Conservation (phyloP, 2,888 invertebrate species). For the Tubulanus polymorphus region DNA sequence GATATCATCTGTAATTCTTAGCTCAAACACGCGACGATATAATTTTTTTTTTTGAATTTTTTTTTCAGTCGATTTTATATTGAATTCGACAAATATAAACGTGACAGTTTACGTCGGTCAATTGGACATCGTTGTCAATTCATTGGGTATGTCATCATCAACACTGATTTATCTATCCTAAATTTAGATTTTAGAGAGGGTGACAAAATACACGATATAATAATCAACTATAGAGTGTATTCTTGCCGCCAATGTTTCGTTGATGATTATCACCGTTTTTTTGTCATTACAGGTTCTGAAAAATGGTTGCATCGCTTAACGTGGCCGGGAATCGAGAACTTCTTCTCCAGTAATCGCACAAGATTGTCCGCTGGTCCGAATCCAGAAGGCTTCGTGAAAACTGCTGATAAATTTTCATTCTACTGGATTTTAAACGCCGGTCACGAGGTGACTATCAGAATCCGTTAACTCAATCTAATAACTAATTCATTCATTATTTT, state of each 20-base stretch:
- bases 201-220: too few species aligned
- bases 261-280: background rate
- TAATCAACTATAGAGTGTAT: too few species aligned
- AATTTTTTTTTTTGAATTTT: slow-evolving; percentile 6
- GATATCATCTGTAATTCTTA: too few species aligned
- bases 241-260: too few species aligned
- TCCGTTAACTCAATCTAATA: too few species aligned
- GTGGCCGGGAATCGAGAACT: slow-evolving; percentile 63
- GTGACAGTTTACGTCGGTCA: slow-evolving; percentile 57
- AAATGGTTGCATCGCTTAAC: slow-evolving; percentile 71
- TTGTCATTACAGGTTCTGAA: slow-evolving; percentile 61
- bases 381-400: slow-evolving; percentile 70
- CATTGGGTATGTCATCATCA: slow-evolving; percentile 64
- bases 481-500: too few species aligned
- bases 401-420: slow-evolving; percentile 66
- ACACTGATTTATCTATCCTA: too few species aligned
- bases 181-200: too few species aligned
- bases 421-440: slow-evolving; percentile 77
- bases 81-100: slow-evolving; percentile 22
- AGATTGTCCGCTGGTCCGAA: slow-evolving; percentile 59
- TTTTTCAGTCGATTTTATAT: slow-evolving; percentile 40
- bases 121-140: slow-evolving; percentile 78
- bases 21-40: too few species aligned
- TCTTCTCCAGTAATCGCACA: slow-evolving; percentile 58
- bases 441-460: slow-evolving; percentile 74